Evolutionary conservation across 2,888 invertebrate species (phyloP), one percentile per base, ranked within the genome.

Genomic region (Callyntrura guangdongensis): DNA sequence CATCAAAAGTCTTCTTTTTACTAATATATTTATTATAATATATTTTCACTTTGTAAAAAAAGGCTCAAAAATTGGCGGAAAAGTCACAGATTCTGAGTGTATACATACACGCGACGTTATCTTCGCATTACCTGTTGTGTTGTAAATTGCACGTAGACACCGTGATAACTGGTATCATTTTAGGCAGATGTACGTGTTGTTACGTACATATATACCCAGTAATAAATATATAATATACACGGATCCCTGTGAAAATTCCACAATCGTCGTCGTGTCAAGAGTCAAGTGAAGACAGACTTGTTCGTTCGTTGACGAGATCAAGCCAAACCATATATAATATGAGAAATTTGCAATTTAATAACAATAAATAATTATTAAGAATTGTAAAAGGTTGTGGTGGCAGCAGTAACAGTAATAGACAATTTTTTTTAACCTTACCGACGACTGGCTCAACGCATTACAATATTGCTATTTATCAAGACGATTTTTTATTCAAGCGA

Each of bases 321-420:
- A 49, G 49, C 14, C 25, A 77, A 49, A n/a, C n/a, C n/a, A 25
- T 6, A n/a, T n/a, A 53, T 53, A 2, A 22, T 27, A 67, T 27
- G 53, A 53, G 17, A 77, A 77, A 53, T 77, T 77, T 47, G 20
- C 53, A 77, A 77, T 49, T 77, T 77, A 74, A 53, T 53, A 77
- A 56, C 77, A 53, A 77, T 77, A 77, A 77, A 77, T 77, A 77
- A 22, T 77, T 77, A 77, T 53, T 25, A 77, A 56, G 56, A 77
- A 56, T 53, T n/a, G n/a, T n/a, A n/a, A n/a, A n/a, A n/a, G n/a
- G n/a, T n/a, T n/a, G n/a, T n/a, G 22, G 49, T 67, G 12, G 67
- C 25, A 64, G 64, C 20, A 67, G 59, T 20, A 59, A 59, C 59
- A 56, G 56, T 56, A n/a, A n/a, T 3, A 56, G 14, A 56, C 3